These are phyloP conservation scores for Harpagifer antarcticus DNA, from an alignment of 2,797 vertebrate genomes.

Conservation along the genomic window DNA sequence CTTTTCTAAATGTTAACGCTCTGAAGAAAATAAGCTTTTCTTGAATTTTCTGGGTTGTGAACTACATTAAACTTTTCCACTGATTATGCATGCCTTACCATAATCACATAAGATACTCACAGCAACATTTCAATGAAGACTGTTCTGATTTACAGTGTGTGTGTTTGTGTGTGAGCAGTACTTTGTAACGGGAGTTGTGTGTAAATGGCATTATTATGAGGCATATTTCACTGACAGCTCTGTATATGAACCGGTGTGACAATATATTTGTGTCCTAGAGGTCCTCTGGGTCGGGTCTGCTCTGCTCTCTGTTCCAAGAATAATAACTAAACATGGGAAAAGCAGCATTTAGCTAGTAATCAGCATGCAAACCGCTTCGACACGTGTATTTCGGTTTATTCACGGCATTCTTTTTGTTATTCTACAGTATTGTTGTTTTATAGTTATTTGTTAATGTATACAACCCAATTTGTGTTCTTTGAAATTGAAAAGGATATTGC, in stretches of 20 bases:
- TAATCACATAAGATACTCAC: slow-evolving; percentile 17
- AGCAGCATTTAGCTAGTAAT: no score
- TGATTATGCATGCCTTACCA: neutral
- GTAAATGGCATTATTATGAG: slow-evolving; percentile 23
- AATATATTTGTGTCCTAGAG: neutral
- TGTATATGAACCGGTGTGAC: neutral
- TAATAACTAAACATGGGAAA: no score
- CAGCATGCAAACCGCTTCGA: no score
- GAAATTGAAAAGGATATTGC: no score
- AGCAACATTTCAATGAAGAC: slow-evolving; percentile 20
- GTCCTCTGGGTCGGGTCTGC: no score
- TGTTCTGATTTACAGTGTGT: neutral
- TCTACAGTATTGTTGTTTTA: no score
- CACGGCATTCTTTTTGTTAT: no score
- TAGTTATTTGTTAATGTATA: no score
- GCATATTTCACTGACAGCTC: slow-evolving; percentile 8
- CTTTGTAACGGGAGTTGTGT: neutral
- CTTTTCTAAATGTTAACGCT: slow-evolving; percentile 35
- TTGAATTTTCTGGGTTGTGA: slow-evolving; percentile 4
- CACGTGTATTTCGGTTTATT: no score
- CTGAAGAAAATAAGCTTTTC: slow-evolving; percentile 5
- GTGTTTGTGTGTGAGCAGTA: neutral
- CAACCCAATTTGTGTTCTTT: no score
- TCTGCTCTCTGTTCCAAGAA: no score
- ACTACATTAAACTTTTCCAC: neutral